phyloP scores from a whole-genome alignment of 1,140 invertebrate species.

The Drosophila sproati region DNA sequence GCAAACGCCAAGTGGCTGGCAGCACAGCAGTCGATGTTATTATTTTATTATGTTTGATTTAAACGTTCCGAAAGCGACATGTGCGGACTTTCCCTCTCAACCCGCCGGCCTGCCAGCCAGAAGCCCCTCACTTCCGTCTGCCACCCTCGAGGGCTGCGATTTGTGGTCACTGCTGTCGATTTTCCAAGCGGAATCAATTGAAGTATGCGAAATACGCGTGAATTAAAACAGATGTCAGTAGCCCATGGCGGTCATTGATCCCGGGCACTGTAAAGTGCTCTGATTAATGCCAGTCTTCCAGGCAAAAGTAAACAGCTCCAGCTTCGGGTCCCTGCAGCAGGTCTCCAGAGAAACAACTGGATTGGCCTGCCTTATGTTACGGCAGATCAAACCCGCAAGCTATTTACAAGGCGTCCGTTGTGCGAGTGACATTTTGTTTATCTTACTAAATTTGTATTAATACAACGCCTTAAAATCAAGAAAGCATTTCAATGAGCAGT shows the following conservation, averaged over 20 bases:
- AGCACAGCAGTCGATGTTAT: conserved; percentile 33
- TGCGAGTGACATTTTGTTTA: conserved; percentile 49
- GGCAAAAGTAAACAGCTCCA: conserved; percentile 60
- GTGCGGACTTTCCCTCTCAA: conserved; percentile 34
- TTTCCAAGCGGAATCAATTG: conserved; percentile 41
- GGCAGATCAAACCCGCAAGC: conserved; percentile 18
- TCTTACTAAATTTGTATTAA: conserved; percentile 54
- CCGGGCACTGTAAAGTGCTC: conserved; percentile 46
- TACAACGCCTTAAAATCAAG: conserved; percentile 46
- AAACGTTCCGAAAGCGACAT: conserved; percentile 56
- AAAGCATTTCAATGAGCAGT: conserved; percentile 28
- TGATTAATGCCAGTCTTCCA: conserved; percentile 62
- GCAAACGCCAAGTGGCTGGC: conserved; percentile 47
- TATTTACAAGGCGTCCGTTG: conserved; percentile 42
- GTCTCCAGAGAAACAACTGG: conserved; percentile 47
- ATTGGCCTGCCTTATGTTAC: conserved; percentile 16
- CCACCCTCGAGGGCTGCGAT: conserved; percentile 16
- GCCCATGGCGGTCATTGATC: conserved; percentile 63
- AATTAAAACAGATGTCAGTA: conserved; percentile 71
- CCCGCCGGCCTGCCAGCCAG: background rate
- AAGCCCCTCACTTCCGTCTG: background rate
- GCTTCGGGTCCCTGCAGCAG: conserved; percentile 43
- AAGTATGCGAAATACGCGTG: conserved; percentile 51
- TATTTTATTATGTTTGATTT: conserved; percentile 77
- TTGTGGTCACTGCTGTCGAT: conserved; percentile 66